A percentile compares a stretch with the other conserved stretches of the same genome.
Evolutionary conservation across 2,888 invertebrate species (phyloP).

Genomic region (Polylopha cassiicola): DNA sequence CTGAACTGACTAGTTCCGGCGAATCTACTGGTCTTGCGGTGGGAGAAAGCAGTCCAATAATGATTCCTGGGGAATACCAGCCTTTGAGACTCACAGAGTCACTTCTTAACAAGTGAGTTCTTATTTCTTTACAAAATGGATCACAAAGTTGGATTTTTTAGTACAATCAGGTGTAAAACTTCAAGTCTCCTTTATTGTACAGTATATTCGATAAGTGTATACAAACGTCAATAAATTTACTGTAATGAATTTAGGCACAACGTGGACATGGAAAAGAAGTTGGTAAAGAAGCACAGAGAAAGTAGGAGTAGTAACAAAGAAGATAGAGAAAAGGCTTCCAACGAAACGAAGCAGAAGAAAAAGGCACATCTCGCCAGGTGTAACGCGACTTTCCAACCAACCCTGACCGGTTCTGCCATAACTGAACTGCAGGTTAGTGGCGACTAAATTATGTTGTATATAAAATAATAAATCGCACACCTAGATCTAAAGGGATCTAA

Average conservation of each 20-base stretch:
- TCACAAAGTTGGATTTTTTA: too few relatives aligned
- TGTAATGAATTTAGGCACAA: conserved; percentile 80
- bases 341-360: conserved; percentile 59
- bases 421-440: conserved; percentile 25
- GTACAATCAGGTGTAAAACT: too few relatives aligned
- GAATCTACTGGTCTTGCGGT: conserved; percentile 26
- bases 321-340: conserved; percentile 35
- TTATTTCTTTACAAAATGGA: background rate
- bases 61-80: conserved; percentile 26
- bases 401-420: conserved; percentile 25
- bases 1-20: conserved; percentile 32
- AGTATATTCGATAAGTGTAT: too few relatives aligned
- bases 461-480: too few relatives aligned
- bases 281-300: conserved; percentile 83
- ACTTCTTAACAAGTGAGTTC: conserved; percentile 46
- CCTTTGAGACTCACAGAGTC: conserved; percentile 44
- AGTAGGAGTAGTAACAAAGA: conserved; percentile 62
- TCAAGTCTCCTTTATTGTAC: too few relatives aligned
- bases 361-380: conserved; percentile 63
- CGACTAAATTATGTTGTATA: too few relatives aligned
- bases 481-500: too few relatives aligned
- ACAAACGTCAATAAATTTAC: background rate
- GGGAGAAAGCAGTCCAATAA: conserved; percentile 8
- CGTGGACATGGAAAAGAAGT: conserved; percentile 87
- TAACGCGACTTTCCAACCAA: conserved; percentile 55